Evolutionary conservation across 2,888 invertebrate species (phyloP).

Genomic region (Troilus luridus): DNA sequence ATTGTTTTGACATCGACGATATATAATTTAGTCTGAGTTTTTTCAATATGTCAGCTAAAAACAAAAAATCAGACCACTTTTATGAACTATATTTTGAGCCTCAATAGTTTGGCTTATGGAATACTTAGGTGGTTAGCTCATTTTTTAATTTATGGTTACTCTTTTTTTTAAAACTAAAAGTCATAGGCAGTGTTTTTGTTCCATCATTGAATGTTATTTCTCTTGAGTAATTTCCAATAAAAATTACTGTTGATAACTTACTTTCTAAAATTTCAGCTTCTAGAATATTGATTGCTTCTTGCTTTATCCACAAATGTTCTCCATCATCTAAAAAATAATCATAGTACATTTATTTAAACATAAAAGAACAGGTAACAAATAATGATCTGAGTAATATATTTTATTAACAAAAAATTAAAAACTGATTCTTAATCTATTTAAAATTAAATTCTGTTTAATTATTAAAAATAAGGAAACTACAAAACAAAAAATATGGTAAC

Average conservation of each 20-base stretch:
- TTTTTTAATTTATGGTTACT: no score
- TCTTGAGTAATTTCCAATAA: not conserved
- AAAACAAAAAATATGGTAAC: no score
- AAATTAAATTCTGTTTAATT: no score
- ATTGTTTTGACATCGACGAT: no score
- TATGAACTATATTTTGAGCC: not conserved
- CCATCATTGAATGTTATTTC: not conserved
- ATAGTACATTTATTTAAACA: not conserved
- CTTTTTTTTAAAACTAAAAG: no score
- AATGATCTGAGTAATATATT: not conserved
- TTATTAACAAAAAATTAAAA: not conserved
- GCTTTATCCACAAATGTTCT: not conserved
- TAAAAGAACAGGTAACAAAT: not conserved
- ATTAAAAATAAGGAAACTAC: no score
- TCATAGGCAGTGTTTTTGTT: not conserved
- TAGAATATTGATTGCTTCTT: not conserved
- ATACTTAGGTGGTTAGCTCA: not conserved
- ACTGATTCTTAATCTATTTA: not conserved
- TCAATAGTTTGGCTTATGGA: no score
- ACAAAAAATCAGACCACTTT: not conserved
- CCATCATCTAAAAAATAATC: not conserved
- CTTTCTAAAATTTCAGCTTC: constrained; percentile 46
- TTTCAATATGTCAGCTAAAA: not conserved
- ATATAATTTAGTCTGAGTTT: no score
- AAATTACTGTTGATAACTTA: not conserved